Percentiles rank a stretch among this genome's conserved stretches.
Evolutionary conservation across 2,888 invertebrate species (phyloP).

Genomic region (Catotricha subobsoleta): DNA sequence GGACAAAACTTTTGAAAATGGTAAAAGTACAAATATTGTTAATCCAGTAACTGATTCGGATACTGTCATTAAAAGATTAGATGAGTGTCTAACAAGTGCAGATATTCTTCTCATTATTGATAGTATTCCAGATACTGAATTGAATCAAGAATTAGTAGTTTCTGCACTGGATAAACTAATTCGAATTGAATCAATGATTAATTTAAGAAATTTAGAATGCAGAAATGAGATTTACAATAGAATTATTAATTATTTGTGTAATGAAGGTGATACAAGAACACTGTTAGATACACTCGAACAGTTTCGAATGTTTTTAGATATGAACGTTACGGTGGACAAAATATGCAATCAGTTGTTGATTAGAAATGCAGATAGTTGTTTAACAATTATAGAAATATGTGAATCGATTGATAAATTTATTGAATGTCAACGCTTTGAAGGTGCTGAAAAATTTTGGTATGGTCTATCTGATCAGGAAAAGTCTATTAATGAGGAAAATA

Average conservation of each 20-base stretch:
- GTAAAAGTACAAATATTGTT: background rate
- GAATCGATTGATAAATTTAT: conserved; percentile 30
- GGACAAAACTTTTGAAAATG: background rate
- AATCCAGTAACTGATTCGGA: conserved; percentile 8
- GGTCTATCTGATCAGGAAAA: conserved; percentile 39
- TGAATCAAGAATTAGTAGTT: conserved; percentile 30
- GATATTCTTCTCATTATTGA: conserved; percentile 29
- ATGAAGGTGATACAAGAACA: conserved; percentile 22
- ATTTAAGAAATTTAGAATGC: conserved; percentile 9
- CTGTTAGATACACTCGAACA: conserved; percentile 28
- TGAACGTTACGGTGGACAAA: conserved; percentile 21
- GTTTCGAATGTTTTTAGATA: conserved; percentile 21
- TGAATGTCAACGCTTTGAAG: conserved; percentile 32
- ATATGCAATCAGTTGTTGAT: conserved; percentile 43
- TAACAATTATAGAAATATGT: conserved; percentile 40
- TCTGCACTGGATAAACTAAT: conserved; percentile 30
- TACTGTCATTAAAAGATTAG: conserved; percentile 15
- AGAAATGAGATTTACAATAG: conserved; percentile 25
- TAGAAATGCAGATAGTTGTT: conserved; percentile 39
- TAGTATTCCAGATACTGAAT: conserved; percentile 29
- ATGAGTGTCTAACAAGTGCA: conserved; percentile 19
- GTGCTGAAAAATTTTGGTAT: conserved; percentile 47
- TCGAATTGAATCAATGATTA: conserved; percentile 25
- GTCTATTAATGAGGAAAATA: conserved; percentile 38
- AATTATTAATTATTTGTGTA: conserved; percentile 30